Evolutionary conservation across 2,888 invertebrate species (phyloP).

Genomic region (Linnaemya tessellans): DNA sequence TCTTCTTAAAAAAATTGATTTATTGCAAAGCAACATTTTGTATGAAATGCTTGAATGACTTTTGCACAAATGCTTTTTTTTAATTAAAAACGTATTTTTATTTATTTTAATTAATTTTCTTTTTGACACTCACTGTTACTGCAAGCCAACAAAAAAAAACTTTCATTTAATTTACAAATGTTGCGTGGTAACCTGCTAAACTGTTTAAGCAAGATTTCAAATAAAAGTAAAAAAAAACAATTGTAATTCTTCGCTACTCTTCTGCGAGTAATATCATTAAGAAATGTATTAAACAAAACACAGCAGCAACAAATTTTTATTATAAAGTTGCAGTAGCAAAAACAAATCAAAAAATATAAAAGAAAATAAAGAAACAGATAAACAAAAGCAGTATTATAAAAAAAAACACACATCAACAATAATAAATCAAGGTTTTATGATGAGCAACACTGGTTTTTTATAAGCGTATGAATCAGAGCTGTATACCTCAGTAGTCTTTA

Average conservation of each 20-base stretch:
- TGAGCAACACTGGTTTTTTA: slow-evolving; percentile 61
- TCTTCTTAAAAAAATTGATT: slow-evolving; percentile 25
- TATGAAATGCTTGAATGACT: slow-evolving; percentile 37
- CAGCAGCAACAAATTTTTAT: slow-evolving; percentile 13
- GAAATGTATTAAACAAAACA: neutral
- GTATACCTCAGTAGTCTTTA: slow-evolving; percentile 1
- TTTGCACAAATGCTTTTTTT: slow-evolving; percentile 10
- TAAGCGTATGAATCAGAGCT: slow-evolving; percentile 33
- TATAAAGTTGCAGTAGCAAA: slow-evolving; percentile 74
- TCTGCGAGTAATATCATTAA: slow-evolving; percentile 9
- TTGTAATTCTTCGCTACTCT: slow-evolving; percentile 44
- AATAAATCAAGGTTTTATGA: slow-evolving; percentile 64
- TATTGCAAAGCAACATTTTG: slow-evolving; percentile 33
- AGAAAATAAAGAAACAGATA: slow-evolving; percentile 59
- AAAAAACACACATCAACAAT: slow-evolving; percentile 57
- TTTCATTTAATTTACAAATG: slow-evolving; percentile 48
- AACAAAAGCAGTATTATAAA: slow-evolving; percentile 65
- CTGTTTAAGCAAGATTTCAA: slow-evolving; percentile 31
- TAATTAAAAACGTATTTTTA: slow-evolving; percentile 2
- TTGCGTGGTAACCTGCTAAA: slow-evolving; percentile 60
- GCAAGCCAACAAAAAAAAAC: slow-evolving; percentile 12
- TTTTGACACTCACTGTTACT: slow-evolving; percentile 28
- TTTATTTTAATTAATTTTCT: slow-evolving; percentile 24
- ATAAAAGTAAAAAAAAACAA: slow-evolving; percentile 21
- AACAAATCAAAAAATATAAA: slow-evolving; percentile 72